Conservation (phyloP, 2,113 vertebrate genomes). For the Solea solea region DNA sequence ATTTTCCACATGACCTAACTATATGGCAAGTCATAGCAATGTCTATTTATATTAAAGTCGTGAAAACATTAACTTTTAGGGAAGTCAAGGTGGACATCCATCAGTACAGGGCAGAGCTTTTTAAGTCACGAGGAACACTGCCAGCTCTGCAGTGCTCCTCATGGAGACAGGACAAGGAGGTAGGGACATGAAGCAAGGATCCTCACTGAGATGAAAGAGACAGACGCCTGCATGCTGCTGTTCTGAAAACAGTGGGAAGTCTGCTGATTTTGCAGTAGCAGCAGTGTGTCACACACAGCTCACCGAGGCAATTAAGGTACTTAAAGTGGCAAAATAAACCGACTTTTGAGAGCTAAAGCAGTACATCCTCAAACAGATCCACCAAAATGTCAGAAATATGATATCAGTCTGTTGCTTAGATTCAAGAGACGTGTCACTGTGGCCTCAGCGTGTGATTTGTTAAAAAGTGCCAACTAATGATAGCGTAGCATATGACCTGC, state of each 20-base stretch:
- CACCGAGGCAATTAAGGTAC: constrained; percentile 5
- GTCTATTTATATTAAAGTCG: constrained; percentile 2
- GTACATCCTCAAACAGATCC: neutral
- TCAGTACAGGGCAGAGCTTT: neutral
- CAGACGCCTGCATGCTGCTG: neutral
- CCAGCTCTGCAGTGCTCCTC: neutral
- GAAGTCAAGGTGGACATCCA: neutral
- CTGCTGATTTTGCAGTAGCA: constrained; percentile 7
- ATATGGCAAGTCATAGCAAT: constrained; percentile 15
- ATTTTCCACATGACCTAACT: constrained; percentile 38
- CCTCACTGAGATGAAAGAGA: neutral
- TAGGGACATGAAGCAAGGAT: neutral
- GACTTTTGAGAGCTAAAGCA: neutral
- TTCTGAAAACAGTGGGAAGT: constrained; percentile 3
- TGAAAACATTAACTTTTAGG: neutral
- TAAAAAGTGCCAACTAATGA: neutral
- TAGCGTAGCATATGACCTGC: neutral
- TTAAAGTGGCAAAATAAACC: neutral
- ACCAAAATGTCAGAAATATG: neutral
- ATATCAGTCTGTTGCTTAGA: neutral
- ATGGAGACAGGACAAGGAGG: neutral
- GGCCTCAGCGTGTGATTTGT: neutral
- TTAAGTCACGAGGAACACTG: neutral
- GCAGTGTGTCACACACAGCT: constrained; percentile 2
- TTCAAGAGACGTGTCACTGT: neutral